phyloP scores from a whole-genome alignment of 2,888 invertebrate species.

The Lordiphosa fenestrarum region DNA sequence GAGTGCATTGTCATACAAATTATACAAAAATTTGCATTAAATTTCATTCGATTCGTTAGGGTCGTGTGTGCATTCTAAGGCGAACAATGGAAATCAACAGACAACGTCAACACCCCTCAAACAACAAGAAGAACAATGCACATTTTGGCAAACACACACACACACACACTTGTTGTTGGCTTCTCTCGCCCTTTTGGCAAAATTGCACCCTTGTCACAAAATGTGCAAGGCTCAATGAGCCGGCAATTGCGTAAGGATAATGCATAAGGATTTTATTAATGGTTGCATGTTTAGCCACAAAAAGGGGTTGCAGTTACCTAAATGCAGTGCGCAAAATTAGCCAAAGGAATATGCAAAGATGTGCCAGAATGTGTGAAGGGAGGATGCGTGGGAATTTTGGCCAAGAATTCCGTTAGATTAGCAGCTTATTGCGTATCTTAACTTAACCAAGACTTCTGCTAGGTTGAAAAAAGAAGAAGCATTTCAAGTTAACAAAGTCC shows the following conservation, averaged over 20 bases:
- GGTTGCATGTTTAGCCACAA: conserved; percentile 16
- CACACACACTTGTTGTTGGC: conserved; percentile 44
- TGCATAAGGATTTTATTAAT: conserved; percentile 47
- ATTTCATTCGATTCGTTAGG: too few relatives aligned
- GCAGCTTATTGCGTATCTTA: too few relatives aligned
- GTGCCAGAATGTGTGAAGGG: conserved; percentile 1
- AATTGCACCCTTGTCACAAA: conserved; percentile 32
- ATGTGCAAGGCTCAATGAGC: conserved; percentile 44
- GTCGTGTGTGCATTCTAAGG: too few relatives aligned
- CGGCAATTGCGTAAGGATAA: conserved; percentile 54
- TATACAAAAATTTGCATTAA: too few relatives aligned
- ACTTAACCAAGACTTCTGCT: too few relatives aligned
- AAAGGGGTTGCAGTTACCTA: conserved; percentile 37
- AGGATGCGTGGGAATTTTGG: conserved; percentile 43
- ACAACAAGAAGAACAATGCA: conserved; percentile 23
- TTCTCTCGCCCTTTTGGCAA: conserved; percentile 6
- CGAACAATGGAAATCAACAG: conserved; percentile 9
- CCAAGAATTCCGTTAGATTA: conserved; percentile 46
- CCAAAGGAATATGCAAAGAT: conserved; percentile 27
- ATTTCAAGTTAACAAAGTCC: neutral
- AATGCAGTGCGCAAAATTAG: conserved; percentile 20
- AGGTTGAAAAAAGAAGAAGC: neutral
- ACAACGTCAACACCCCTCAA: conserved; percentile 24
- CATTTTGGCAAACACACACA: conserved; percentile 3
- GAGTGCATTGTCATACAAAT: too few relatives aligned